Evolutionary conservation across 2,888 invertebrate species (phyloP).

Genomic region (Dolomedes plantarius): DNA sequence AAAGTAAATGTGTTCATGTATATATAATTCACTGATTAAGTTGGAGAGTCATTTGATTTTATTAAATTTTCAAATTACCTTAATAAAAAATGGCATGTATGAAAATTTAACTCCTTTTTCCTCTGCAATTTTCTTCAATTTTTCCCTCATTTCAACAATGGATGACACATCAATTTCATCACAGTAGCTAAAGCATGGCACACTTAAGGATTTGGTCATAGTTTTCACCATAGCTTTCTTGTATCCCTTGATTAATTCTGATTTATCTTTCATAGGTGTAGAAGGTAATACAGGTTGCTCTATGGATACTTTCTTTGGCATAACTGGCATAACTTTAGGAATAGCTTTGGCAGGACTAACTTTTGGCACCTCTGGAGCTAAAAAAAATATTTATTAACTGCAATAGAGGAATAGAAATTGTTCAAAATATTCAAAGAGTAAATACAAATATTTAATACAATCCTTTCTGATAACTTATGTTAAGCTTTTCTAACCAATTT

Average conservation of each 20-base stretch:
- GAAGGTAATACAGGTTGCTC: not conserved
- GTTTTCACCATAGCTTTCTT: constrained; percentile 95
- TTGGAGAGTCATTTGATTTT: too few species aligned
- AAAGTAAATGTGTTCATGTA: too few species aligned
- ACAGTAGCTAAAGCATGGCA: constrained; percentile 95
- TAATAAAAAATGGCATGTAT: constrained; percentile 96
- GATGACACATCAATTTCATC: constrained; percentile 93
- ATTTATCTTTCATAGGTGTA: constrained; percentile 77
- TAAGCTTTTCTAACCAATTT: too few species aligned
- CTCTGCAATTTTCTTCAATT: constrained; percentile 82
- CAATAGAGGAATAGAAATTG: too few species aligned
- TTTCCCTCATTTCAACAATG: constrained; percentile 83
- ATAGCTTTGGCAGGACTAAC: constrained; percentile 58
- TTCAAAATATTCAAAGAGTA: too few species aligned
- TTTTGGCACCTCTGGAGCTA: constrained; percentile 1
- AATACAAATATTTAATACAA: too few species aligned
- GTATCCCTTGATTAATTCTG: constrained; percentile 86
- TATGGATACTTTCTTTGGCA: constrained; percentile 2
- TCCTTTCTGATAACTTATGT: too few species aligned
- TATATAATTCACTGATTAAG: too few species aligned
- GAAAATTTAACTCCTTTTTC: constrained; percentile 84
- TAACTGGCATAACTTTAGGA: constrained; percentile 62
- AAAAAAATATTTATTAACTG: too few species aligned
- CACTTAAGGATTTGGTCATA: constrained; percentile 92
- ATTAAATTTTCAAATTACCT: too few species aligned